These are phyloP conservation scores for Ciconia nigra DNA, from an alignment of 2,797 vertebrate species.

Conservation along the genomic window DNA sequence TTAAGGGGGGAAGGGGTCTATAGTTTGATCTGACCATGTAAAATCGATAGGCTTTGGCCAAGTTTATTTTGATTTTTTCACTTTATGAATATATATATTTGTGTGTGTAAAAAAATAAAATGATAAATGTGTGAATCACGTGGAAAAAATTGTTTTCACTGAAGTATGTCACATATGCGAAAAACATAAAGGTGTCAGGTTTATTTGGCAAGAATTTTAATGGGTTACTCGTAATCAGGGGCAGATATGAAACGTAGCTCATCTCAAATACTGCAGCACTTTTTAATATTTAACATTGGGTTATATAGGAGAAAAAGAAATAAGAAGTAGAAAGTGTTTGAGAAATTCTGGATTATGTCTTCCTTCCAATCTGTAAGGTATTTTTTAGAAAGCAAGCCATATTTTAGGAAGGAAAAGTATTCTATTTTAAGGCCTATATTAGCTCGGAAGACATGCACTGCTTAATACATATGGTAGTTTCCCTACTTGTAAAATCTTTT, in stretches of 20 bases:
- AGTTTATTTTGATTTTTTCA: not conserved
- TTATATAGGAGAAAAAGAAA: not conserved
- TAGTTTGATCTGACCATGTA: not conserved
- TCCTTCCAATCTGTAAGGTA: not conserved
- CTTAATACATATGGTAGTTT: not conserved
- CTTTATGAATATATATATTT: not conserved
- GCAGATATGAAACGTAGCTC: not conserved
- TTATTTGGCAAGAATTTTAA: not conserved
- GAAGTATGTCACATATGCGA: not conserved
- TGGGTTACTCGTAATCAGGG: not conserved
- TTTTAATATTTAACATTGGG: not conserved
- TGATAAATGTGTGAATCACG: not conserved
- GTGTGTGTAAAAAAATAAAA: not conserved
- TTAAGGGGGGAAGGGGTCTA: not conserved
- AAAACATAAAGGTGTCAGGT: not conserved
- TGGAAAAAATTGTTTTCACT: not conserved
- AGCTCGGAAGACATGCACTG: not conserved
- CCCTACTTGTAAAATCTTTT: not conserved
- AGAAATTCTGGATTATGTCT: not conserved
- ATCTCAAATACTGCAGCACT: not conserved
- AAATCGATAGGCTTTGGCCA: not conserved
- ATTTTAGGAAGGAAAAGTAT: not conserved
- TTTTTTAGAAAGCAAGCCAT: not conserved
- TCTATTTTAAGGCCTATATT: not conserved
- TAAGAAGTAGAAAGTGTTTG: not conserved